These are phyloP conservation scores for Peromyscus attwateri DNA, from an alignment of 2,797 vertebrate genomes.

Conservation along the genomic window DNA sequence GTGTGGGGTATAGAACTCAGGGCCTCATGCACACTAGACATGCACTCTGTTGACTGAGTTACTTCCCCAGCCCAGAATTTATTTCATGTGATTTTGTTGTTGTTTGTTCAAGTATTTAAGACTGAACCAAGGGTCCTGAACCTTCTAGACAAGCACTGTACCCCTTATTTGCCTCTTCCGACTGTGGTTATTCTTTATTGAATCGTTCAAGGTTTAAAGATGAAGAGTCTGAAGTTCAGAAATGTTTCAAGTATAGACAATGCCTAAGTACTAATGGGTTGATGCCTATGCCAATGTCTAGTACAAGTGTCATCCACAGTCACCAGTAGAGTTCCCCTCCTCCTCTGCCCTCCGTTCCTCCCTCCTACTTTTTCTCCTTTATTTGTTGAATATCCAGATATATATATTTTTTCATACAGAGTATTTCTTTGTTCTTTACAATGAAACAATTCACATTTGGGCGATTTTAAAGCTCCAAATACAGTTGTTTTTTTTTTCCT, in stretches of 20 bases:
- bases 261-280: not conserved
- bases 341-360: not conserved
- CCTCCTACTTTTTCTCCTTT: not conserved
- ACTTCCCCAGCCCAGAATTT: not conserved
- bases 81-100: not conserved
- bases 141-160: not conserved
- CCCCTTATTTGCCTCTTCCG: not conserved
- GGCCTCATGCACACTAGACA: too few relatives aligned
- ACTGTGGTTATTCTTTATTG: not conserved
- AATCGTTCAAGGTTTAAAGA: not conserved
- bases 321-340: not conserved
- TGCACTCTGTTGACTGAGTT: not conserved
- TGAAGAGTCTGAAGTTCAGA: not conserved
- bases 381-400: not conserved
- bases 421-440: slow-evolving; percentile 25
- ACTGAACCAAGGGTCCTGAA: not conserved
- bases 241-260: not conserved
- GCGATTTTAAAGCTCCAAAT: not conserved
- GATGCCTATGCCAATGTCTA: not conserved
- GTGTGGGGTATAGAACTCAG: too few relatives aligned
- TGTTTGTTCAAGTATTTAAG: not conserved
- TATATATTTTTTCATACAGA: not conserved
- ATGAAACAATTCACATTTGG: not conserved
- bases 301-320: rapidly evolving
- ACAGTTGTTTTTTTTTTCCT: not conserved